Conservation (phyloP, 2,113 vertebrate species). For the Brienomyrus brachyistius region DNA sequence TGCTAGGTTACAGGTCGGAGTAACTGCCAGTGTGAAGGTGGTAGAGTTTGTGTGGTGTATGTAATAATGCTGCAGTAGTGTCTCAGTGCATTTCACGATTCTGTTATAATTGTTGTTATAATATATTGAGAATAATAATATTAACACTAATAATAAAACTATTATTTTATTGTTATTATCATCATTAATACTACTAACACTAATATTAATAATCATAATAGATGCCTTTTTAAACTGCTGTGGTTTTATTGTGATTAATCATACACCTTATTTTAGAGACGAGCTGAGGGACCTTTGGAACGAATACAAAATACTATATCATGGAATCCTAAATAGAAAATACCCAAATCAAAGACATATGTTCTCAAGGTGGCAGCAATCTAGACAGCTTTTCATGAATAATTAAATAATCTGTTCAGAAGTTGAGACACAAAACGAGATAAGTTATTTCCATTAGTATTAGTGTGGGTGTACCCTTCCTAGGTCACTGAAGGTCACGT, state of each 20-base stretch:
- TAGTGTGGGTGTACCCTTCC: background rate
- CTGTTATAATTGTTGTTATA: background rate
- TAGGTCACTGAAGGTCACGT: background rate
- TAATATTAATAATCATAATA: background rate
- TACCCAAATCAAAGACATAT: background rate
- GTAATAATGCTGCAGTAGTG: slow-evolving; percentile 4
- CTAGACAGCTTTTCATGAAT: slow-evolving; percentile 4
- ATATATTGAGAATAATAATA: background rate
- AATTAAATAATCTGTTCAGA: slow-evolving; percentile 12
- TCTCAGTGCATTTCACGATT: background rate
- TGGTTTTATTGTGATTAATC: background rate
- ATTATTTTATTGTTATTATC: background rate
- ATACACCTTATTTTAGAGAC: background rate
- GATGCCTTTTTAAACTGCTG: background rate
- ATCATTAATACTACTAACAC: background rate
- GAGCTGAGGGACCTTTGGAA: background rate
- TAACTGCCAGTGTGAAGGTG: slow-evolving; percentile 38
- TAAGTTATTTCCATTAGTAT: background rate
- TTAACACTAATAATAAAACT: background rate
- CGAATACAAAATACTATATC: background rate
- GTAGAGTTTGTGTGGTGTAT: slow-evolving; percentile 29
- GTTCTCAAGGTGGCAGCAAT: background rate
- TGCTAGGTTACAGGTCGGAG: slow-evolving; percentile 67
- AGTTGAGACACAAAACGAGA: background rate
- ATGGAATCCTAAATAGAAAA: background rate